Conservation (phyloP, 1,140 invertebrate genomes). For the Holotrichia oblita region DNA sequence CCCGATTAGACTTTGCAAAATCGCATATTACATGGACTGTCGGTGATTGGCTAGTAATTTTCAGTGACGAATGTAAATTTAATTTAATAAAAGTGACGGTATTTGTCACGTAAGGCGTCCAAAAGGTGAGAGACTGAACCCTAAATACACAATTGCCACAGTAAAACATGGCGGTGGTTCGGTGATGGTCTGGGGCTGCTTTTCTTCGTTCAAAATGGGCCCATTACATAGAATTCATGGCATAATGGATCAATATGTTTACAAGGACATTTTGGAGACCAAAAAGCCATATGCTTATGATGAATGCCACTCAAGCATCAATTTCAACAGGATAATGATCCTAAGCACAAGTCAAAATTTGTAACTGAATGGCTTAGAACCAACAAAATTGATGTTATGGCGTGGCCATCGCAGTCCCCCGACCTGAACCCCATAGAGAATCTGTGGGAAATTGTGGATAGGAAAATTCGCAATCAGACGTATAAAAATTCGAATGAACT, state of each 20-base stretch:
- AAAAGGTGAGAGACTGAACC: neutral
- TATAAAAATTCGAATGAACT: slow-evolving; percentile 19
- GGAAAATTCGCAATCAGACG: slow-evolving; percentile 40
- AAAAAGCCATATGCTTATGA: neutral
- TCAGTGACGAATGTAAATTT: slow-evolving; percentile 32
- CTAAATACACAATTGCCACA: slow-evolving; percentile 22
- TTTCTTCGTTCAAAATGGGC: slow-evolving; percentile 8
- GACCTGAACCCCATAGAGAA: slow-evolving; percentile 52
- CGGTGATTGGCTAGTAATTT: slow-evolving; percentile 40
- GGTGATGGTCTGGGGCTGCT: neutral
- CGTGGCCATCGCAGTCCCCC: neutral
- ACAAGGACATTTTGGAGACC: slow-evolving; percentile 4
- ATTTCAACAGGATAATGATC: slow-evolving; percentile 33
- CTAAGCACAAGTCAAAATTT: slow-evolving; percentile 25
- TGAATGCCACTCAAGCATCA: neutral
- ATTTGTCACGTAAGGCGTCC: neutral
- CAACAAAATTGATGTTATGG: slow-evolving; percentile 32
- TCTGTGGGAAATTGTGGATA: slow-evolving; percentile 55
- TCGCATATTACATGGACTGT: neutral
- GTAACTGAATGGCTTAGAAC: slow-evolving; percentile 3
- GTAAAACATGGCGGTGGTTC: neutral
- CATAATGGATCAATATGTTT: slow-evolving; percentile 33
- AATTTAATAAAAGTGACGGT: neutral
- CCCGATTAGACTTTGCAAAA: too few relatives aligned
- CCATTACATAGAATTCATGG: slow-evolving; percentile 16